These are phyloP conservation scores for Drosophila aldrichi DNA, from an alignment of 2,888 invertebrate species.

Conservation along the genomic window DNA sequence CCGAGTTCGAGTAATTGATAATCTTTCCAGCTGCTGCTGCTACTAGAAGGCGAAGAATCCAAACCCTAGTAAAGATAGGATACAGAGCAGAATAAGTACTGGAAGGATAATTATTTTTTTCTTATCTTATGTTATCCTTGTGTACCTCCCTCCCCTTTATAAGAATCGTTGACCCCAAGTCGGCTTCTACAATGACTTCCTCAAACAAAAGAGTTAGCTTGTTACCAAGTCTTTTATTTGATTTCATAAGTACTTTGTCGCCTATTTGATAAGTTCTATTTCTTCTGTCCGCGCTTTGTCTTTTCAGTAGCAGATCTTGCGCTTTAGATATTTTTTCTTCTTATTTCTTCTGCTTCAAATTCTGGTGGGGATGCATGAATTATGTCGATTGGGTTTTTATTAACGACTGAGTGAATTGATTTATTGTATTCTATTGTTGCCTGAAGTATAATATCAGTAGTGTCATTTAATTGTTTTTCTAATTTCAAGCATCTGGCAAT, in stretches of 20 bases:
- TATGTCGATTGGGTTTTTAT: neutral
- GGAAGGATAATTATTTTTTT: neutral
- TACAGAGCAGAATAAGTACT: neutral
- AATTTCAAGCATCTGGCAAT: neutral
- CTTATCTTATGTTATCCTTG: neutral
- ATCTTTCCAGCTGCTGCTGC: neutral
- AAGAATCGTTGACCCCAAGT: neutral
- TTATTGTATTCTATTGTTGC: neutral
- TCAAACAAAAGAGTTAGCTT: neutral
- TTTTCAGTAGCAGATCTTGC: neutral
- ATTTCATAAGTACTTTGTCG: neutral
- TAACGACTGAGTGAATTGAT: neutral
- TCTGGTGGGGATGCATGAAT: neutral
- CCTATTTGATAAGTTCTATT: neutral
- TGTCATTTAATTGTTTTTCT: constrained; percentile 1
- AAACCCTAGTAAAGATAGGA: neutral
- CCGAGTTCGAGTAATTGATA: neutral
- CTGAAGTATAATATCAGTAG: neutral
- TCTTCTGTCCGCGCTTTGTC: neutral
- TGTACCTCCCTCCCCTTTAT: neutral
- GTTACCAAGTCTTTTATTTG: constrained; percentile 1
- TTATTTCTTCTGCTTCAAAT: neutral
- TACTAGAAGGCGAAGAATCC: neutral
- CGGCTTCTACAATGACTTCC: neutral
- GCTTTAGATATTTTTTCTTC: neutral